phyloP scores from a whole-genome alignment of 2,113 vertebrate species.

The Furnarius figulus region DNA sequence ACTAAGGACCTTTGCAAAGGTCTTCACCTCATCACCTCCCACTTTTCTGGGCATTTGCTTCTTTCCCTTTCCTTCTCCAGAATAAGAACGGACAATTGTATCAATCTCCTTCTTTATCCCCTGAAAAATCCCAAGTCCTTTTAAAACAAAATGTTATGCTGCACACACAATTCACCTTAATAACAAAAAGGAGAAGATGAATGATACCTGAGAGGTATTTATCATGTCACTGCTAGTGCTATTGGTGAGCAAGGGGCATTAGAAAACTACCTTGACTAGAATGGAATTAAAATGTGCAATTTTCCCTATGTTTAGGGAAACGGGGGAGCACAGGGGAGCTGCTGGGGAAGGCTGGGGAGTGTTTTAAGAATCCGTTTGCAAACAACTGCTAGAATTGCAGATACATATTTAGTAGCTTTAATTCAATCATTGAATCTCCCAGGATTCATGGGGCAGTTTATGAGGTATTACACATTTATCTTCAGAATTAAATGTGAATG shows the following conservation, averaged over 20 bases:
- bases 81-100: not conserved
- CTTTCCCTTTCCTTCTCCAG: not conserved
- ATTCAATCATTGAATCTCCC: not conserved
- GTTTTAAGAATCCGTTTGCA: not conserved
- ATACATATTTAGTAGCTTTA: not conserved
- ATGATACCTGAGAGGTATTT: slow-evolving; percentile 33
- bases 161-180: slow-evolving; percentile 21
- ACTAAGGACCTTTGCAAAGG: not conserved
- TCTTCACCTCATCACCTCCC: not conserved
- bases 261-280: not conserved
- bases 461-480: not conserved
- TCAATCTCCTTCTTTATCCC: not conserved
- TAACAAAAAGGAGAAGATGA: slow-evolving; percentile 39
- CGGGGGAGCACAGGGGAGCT: not conserved
- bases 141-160: slow-evolving; percentile 34
- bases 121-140: not conserved
- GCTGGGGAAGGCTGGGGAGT: not conserved
- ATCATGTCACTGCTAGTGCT: slow-evolving; percentile 4
- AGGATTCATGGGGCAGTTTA: not conserved
- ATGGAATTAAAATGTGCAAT: not conserved
- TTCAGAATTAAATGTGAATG: not conserved
- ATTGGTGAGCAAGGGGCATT: not conserved
- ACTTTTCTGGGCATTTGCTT: not conserved
- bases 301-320: not conserved
- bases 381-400: not conserved